phyloP scores from a whole-genome alignment of 2,888 invertebrate genomes.

The Girardia tigrina region DNA sequence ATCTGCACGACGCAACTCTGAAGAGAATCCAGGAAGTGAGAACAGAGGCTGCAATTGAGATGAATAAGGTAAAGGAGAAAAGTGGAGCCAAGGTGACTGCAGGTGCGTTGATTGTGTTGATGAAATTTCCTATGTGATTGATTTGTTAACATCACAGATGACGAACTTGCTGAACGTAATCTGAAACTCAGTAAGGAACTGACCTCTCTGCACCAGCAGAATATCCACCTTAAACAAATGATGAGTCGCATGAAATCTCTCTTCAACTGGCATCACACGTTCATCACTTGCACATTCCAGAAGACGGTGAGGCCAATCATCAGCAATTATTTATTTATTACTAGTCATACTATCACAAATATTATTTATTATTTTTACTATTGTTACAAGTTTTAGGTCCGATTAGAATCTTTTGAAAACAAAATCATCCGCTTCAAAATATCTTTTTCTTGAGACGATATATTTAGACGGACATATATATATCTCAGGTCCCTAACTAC shows the following conservation, averaged over 20 bases:
- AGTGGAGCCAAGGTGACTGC: conserved; percentile 32
- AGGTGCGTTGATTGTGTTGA: not conserved
- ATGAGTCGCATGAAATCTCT: conserved; percentile 46
- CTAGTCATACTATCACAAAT: no score
- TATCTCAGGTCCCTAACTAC: no score
- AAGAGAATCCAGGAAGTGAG: conserved; percentile 32
- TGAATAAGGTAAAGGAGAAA: conserved; percentile 35
- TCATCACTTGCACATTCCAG: conserved; percentile 40
- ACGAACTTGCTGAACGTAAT: conserved; percentile 33
- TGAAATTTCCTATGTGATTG: not conserved
- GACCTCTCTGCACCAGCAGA: conserved; percentile 43
- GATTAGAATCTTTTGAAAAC: no score
- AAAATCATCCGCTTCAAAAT: no score
- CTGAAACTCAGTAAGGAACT: conserved; percentile 39
- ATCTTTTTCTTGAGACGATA: no score
- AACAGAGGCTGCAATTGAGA: conserved; percentile 33
- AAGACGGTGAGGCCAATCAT: conserved; percentile 42
- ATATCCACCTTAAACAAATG: conserved; percentile 43
- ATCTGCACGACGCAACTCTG: conserved; percentile 34
- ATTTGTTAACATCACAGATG: conserved; percentile 30
- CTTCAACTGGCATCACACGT: conserved; percentile 44
- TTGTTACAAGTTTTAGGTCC: no score
- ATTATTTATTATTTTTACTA: no score
- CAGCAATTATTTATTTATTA: no score
- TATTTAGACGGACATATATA: no score